Base-by-base conservation (phyloP, 2,888 invertebrate genomes). In the Polyommatus iphigenia region DNA sequence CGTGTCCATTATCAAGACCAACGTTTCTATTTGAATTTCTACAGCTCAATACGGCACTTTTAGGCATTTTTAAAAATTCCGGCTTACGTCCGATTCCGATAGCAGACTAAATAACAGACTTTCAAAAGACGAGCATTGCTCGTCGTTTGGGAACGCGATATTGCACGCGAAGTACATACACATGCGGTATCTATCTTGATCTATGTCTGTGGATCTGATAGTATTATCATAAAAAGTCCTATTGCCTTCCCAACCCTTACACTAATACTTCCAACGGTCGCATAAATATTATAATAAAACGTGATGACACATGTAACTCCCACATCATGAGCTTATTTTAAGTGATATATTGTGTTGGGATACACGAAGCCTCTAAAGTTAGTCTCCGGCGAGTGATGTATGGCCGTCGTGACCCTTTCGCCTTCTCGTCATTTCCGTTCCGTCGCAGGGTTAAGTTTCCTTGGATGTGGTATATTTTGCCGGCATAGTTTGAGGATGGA, bases 341-440 rank as follows among this genome's bases (percentile, higher is more conserved):
- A 71, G 57, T 79, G 78, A 80, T 78, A 80, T 77, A 77, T 80
- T 77, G 78, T 79, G 77, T 80, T 67, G 77, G 75, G 75, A 62
- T 76, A 78, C 76, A 71, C 36, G 75, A 77, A 80, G 78, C 78
- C 80, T 78, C 79, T 73, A 75, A 81, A 82, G 80, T 81, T 81
- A 80, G 78, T 59, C 75, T 78, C 78, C 79, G 79, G 77, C 79
- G 77, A 80, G 76, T 86, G 85, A 88, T 87, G 83, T 85, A 88
- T 87, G 84, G 82, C 76, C 80, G 81, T 79, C 82, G 81, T 82
- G 83, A 83, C 83, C 85, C 86, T 84, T 84, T 80, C 80, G 79
- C 80, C 82, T 82, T 79, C 82, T 81, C 83, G 83, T 85, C 85
- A 87, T 87, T 87, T 88, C 85, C 88, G 84, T 77, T 81, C 82